Evolutionary conservation across 2,888 invertebrate species (phyloP).

Genomic region (Eristalis pertinax): DNA sequence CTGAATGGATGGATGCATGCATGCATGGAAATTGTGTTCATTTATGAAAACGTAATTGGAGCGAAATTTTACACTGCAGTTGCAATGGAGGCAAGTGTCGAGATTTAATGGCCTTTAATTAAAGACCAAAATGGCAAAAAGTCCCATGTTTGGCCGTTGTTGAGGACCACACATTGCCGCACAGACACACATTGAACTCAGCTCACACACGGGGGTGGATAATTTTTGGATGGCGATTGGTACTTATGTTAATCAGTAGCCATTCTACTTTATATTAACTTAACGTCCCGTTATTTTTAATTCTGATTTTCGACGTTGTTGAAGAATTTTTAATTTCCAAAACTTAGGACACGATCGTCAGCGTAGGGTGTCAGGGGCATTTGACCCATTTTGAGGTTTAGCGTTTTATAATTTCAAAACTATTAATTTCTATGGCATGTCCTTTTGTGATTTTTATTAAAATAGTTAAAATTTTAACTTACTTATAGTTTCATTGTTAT

Average conservation of each 20-base stretch:
- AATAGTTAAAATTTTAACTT: no score
- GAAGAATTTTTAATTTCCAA: no score
- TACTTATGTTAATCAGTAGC: neutral
- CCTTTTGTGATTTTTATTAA: no score
- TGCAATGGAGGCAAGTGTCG: conserved; percentile 32
- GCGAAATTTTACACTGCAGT: conserved; percentile 48
- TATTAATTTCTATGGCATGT: no score
- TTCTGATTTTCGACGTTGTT: neutral
- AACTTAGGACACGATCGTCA: no score
- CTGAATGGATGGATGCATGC: conserved; percentile 35
- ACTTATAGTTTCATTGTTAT: no score
- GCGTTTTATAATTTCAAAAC: no score
- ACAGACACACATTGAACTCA: neutral
- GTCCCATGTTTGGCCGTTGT: neutral
- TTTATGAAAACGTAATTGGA: conserved; percentile 61
- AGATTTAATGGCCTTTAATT: conserved; percentile 57
- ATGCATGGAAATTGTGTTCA: conserved; percentile 49
- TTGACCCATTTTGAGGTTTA: no score
- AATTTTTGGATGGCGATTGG: neutral
- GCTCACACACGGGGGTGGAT: neutral
- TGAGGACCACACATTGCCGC: neutral
- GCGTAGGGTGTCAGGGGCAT: no score
- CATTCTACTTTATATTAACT: neutral
- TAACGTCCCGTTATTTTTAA: neutral
- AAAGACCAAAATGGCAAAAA: conserved; percentile 21